phyloP scores from a whole-genome alignment of 2,113 vertebrate species.

The Bufo bufo region DNA sequence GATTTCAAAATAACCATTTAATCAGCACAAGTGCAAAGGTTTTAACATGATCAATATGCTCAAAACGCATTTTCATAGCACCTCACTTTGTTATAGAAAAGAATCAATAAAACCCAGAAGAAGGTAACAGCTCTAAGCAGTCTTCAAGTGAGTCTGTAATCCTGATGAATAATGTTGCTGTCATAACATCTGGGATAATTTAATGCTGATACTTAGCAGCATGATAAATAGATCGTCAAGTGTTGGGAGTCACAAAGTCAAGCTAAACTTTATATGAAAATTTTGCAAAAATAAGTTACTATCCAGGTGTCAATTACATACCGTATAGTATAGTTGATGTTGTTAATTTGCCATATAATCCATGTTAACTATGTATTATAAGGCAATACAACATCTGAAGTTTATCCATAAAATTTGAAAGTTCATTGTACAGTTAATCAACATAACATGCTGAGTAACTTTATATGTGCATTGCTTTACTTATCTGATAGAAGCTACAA shows the following conservation, averaged over 20 bases:
- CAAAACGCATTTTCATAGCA: conserved; percentile 80
- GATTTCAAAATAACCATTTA: conserved; percentile 21
- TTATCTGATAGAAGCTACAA: too few species aligned
- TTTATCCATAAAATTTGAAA: too few species aligned
- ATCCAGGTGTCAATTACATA: background rate
- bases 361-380: background rate
- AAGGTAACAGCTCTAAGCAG: conserved; percentile 74
- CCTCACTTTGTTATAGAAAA: conserved; percentile 75
- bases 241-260: conserved; percentile 68
- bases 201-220: conserved; percentile 89
- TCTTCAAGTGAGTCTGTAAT: conserved; percentile 77
- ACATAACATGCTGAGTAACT: too few species aligned
- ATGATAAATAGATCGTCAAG: conserved; percentile 90
- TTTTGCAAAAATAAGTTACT: conserved; percentile 76
- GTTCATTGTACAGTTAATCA: too few species aligned
- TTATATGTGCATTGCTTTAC: too few species aligned
- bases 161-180: conserved; percentile 95
- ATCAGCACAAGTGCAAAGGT: conserved; percentile 28
- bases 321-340: background rate
- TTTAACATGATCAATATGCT: conserved; percentile 80
- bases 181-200: conserved; percentile 95
- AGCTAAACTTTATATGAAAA: conserved; percentile 77
- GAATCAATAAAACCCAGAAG: conserved; percentile 81
- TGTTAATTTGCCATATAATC: background rate
- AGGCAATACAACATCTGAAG: background rate